Evolutionary conservation across 1,140 invertebrate species (phyloP), one percentile per base, ranked within the genome.

Genomic region (Cotesia chilonis): DNA sequence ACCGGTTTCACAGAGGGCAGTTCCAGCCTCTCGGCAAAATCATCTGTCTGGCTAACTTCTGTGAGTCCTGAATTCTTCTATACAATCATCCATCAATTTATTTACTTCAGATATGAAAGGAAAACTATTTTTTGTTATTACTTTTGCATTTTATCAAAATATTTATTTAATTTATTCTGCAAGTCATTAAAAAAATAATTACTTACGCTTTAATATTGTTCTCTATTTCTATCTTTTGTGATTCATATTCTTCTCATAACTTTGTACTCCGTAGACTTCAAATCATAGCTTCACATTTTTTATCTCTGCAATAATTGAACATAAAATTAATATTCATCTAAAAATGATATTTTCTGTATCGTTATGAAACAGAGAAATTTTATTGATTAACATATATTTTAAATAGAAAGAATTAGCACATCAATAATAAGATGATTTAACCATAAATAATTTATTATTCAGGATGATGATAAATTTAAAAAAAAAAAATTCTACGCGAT

Each of bases 1-100:
- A 76, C 75, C 72, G 70, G 72, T 74, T 75, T 38, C 41, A 65
- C 67, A 72, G 68, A 69, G 61, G 57, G 67, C 70, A 74, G 70
- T 70, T 70, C 5, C 73, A 69, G 65, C 73, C 66, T 74, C 74
- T 65, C 72, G 73, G 76, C 75, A 71, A 71, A 71, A 71, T 71
- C 68, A 66, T 76, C 74, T 77, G 77, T 75, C 71, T 66, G 74
- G 74, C 41, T 37, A 47, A 54, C 17, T 66, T 71, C 67, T 73
- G 57, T 74, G 68, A 70, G 68, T 63, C 67, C 67, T 63, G 67
- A 66, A 70, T 74, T 69, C 66, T 66, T 72, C 28, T n/a, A 57
- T 28, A 64, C 59, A 20, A 65, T 7, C 65, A 65, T 66, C 70
- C 59, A 73, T 41, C 57, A 69, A 52, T 68, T 52, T 65, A 69